These are phyloP conservation scores for Smittia aterrima DNA, from an alignment of 2,888 invertebrate species.

Conservation along the genomic window DNA sequence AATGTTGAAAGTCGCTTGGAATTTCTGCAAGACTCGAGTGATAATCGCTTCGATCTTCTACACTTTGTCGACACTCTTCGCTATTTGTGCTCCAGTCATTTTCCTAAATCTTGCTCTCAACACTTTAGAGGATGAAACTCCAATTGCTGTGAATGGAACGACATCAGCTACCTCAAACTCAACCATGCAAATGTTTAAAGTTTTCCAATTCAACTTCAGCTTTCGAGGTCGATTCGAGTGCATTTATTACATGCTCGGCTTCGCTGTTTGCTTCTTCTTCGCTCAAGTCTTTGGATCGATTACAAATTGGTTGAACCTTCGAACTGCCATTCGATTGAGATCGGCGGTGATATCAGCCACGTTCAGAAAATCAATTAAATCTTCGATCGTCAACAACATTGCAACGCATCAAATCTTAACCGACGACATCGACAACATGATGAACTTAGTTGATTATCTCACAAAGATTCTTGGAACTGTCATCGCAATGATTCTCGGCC, in stretches of 20 bases:
- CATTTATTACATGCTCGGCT: slow-evolving; percentile 29
- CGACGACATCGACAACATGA: slow-evolving; percentile 42
- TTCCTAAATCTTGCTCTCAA: slow-evolving; percentile 31
- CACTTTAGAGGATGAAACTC: slow-evolving; percentile 16
- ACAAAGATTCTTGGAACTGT: slow-evolving; percentile 40
- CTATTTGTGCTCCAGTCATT: slow-evolving; percentile 37
- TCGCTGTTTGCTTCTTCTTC: slow-evolving; percentile 32
- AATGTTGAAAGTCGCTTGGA: slow-evolving; percentile 43
- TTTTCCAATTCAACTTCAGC: slow-evolving; percentile 15
- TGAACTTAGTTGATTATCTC: slow-evolving; percentile 38
- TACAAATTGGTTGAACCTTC: slow-evolving; percentile 42
- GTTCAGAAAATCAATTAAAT: slow-evolving; percentile 42
- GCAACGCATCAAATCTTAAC: slow-evolving; percentile 42
- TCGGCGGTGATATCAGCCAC: slow-evolving; percentile 42
- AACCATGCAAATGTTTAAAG: slow-evolving; percentile 31
- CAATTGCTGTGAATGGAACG: neutral
- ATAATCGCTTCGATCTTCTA: slow-evolving; percentile 42
- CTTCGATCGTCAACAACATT: slow-evolving; percentile 42
- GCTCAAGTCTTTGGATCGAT: slow-evolving; percentile 36
- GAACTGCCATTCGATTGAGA: slow-evolving; percentile 42
- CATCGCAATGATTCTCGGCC: slow-evolving; percentile 36
- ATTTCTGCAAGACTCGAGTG: slow-evolving; percentile 42
- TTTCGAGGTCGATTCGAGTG: slow-evolving; percentile 21
- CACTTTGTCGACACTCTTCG: slow-evolving; percentile 33
- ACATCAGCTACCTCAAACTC: neutral